phyloP scores from a whole-genome alignment of 2,113 vertebrate species.

The Lepidothrix coronata region DNA sequence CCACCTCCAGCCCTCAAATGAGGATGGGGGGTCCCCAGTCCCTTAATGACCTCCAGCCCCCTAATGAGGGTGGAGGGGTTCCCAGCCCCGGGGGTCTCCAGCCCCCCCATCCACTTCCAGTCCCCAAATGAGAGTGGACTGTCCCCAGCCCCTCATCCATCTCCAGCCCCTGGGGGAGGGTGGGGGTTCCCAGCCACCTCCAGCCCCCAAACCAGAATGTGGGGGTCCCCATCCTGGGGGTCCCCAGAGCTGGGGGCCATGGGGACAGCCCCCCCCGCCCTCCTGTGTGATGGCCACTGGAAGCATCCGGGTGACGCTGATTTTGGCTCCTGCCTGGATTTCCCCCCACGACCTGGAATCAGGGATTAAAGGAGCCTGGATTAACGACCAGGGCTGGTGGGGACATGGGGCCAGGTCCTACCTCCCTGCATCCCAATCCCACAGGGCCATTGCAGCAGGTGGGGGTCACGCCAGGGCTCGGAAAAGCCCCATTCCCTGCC shows the following conservation, averaged over 20 bases:
- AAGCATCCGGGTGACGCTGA: rapidly evolving
- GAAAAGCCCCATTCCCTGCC: background rate
- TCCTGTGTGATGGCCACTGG: background rate
- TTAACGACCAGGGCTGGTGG: rapidly evolving
- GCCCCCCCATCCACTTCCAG: background rate
- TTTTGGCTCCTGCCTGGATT: background rate
- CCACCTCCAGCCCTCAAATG: background rate
- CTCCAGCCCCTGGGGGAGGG: background rate
- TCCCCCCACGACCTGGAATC: too few relatives aligned
- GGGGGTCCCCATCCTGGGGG: too few relatives aligned
- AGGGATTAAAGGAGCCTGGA: background rate
- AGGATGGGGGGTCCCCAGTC: too few relatives aligned
- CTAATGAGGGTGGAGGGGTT: too few relatives aligned
- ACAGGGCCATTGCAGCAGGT: rapidly evolving
- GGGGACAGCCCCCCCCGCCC: background rate
- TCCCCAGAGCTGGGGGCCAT: rapidly evolving
- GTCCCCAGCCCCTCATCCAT: background rate
- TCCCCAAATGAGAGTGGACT: background rate
- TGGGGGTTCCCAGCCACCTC: background rate
- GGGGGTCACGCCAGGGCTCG: rapidly evolving
- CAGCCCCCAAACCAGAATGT: background rate
- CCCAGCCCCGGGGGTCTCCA: background rate
- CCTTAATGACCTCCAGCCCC: background rate
- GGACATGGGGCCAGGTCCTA: rapidly evolving
- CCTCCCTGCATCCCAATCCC: rapidly evolving